These are phyloP conservation scores for Avahi laniger DNA, from an alignment of 2,797 vertebrate genomes.

Conservation along the genomic window DNA sequence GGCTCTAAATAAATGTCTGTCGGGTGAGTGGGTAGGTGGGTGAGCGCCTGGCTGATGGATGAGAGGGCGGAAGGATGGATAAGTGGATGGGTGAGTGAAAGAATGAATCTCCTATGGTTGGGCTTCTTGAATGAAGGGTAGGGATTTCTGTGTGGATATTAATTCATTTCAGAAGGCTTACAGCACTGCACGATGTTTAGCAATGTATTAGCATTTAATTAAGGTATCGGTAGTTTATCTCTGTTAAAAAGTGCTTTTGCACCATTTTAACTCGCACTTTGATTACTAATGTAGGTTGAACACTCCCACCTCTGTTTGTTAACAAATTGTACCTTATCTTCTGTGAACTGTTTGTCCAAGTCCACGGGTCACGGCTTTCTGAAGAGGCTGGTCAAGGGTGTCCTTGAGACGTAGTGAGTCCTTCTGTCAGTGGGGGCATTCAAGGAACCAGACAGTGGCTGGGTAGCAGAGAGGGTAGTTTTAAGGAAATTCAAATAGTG, in stretches of 20 bases:
- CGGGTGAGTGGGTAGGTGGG: background rate
- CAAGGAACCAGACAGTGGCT: background rate
- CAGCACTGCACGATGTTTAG: background rate
- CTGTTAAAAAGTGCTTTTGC: background rate
- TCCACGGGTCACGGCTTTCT: slow-evolving; percentile 55
- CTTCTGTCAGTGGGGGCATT: background rate
- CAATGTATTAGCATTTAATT: background rate
- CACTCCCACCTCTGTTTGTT: background rate
- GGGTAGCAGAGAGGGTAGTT: background rate
- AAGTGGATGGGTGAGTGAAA: background rate
- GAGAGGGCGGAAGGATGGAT: background rate
- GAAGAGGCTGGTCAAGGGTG: background rate
- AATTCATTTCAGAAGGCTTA: background rate
- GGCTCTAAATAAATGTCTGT: background rate
- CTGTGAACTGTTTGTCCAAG: slow-evolving; percentile 68
- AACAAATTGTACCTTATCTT: background rate
- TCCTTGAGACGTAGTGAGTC: background rate
- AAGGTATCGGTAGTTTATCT: background rate
- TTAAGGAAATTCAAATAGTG: background rate
- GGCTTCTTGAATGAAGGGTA: background rate
- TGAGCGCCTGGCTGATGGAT: background rate
- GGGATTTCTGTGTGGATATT: background rate
- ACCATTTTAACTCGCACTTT: background rate
- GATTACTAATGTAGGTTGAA: background rate
- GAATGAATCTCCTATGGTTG: background rate